Base-by-base conservation (phyloP, 1,140 invertebrate genomes). In the Helicorthomorpha holstii region DNA sequence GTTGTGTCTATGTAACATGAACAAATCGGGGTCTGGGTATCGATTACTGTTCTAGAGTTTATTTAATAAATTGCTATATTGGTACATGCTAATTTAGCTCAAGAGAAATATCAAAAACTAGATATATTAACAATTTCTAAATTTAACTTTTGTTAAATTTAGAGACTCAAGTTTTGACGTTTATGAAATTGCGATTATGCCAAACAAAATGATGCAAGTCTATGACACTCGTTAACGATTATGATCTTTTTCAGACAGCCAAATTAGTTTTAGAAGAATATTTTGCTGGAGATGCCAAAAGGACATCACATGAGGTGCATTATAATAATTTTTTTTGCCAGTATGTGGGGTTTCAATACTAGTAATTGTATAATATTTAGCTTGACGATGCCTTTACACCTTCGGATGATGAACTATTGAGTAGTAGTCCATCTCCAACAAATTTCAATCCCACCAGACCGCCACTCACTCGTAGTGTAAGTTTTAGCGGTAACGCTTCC, bases 231-330 rank as follows among this genome's bases (percentile, higher is more conserved):
- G n/a, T n/a, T n/a, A n/a, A n/a, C n/a, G n/a, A n/a, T n/a, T n/a
- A n/a, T n/a, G n/a, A n/a, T n/a, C n/a, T n/a, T n/a, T n/a, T n/a
- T 21, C 60, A 88, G 84, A 82, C 79, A 56, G 85, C 84, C 46
- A 88, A 88, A 71, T 69, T 87, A 56, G 80, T 87, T 49, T 67
- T 90, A 57, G 85, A 88, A 60, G 83, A 87, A 65, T 83, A 85
- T 66, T 89, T 89, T 64, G 69, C 73, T 49, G 73, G 75, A 22
- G 74, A 76, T 58, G 63, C 69, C 27, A 69, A 76, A 42, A 44
- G 21, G 16, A 48, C 27, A 2, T 10, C 10, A 21, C 24, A 42
- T 22, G 50, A 48, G 46, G 44, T 54, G 47, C 51, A 29, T 27
- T 51, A 29, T 42, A 0, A 41, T 47, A 25, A 25, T 21, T 23